Evolutionary conservation across 2,888 invertebrate species (phyloP).

Genomic region (Cyclophora punctaria): DNA sequence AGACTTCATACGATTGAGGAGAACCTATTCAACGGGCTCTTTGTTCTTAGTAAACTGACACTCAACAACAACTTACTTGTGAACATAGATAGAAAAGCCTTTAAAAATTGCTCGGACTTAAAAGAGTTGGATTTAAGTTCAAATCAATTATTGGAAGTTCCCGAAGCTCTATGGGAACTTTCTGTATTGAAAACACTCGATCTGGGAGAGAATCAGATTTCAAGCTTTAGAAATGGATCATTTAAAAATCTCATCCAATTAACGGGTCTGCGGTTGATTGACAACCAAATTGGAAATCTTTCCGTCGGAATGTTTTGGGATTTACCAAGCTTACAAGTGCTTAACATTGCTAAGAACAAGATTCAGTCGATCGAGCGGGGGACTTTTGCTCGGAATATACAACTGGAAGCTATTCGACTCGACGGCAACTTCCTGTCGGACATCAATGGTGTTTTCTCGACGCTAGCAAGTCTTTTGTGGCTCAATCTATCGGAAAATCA

Average conservation of each 20-base stretch:
- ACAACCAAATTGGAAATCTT: constrained; percentile 91
- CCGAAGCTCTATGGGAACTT: constrained; percentile 87
- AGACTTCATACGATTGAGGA: constrained; percentile 86
- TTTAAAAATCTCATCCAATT: constrained; percentile 90
- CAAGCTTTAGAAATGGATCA: constrained; percentile 86
- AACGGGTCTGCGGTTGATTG: constrained; percentile 89
- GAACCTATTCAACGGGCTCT: constrained; percentile 87
- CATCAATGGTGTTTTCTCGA: constrained; percentile 91
- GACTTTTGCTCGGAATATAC: constrained; percentile 86
- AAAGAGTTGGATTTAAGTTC: constrained; percentile 93
- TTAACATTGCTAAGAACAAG: constrained; percentile 93
- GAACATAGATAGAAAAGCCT: constrained; percentile 85
- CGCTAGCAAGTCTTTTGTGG: constrained; percentile 88
- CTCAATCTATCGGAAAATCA: constrained; percentile 93
- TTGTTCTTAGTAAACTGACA: constrained; percentile 87
- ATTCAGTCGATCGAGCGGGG: constrained; percentile 89
- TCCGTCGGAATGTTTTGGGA: constrained; percentile 91
- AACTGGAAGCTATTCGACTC: constrained; percentile 89
- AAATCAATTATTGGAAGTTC: constrained; percentile 87
- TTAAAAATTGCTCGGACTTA: constrained; percentile 90
- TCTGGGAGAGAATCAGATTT: constrained; percentile 93
- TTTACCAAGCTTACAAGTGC: constrained; percentile 86
- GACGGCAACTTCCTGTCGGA: constrained; percentile 92
- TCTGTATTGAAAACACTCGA: constrained; percentile 90
- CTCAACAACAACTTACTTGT: constrained; percentile 90